These are phyloP conservation scores for Nestor notabilis DNA, from an alignment of 2,113 vertebrate genomes.

Conservation along the genomic window DNA sequence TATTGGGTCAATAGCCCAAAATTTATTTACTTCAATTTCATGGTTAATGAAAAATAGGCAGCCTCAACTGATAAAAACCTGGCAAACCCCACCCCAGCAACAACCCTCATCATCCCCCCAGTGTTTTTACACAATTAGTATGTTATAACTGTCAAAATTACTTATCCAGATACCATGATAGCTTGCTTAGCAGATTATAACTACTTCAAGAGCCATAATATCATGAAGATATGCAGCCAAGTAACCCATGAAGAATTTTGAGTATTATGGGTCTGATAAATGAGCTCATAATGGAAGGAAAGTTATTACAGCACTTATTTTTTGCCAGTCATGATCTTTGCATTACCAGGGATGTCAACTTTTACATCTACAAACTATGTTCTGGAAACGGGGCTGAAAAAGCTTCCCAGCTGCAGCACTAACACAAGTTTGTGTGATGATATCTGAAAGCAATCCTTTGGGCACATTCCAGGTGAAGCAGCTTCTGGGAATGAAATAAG, in stretches of 20 bases:
- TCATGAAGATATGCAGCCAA: not conserved
- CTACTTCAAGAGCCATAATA: not conserved
- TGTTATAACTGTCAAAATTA: not conserved
- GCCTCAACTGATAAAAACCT: not conserved
- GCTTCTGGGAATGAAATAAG: not conserved
- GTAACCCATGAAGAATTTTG: not conserved
- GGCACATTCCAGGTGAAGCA: not conserved
- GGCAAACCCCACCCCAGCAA: not conserved
- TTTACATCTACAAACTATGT: not conserved
- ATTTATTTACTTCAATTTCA: not conserved
- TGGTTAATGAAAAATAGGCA: not conserved
- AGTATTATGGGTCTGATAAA: not conserved
- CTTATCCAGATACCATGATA: not conserved
- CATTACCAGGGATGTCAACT: not conserved
- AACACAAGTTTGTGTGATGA: no score
- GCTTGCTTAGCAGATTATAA: not conserved
- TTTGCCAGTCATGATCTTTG: not conserved
- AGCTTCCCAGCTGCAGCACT: not conserved
- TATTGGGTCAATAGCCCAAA: not conserved
- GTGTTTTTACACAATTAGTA: not conserved
- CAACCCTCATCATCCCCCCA: not conserved
- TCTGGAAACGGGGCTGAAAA: not conserved
- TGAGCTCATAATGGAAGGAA: not conserved
- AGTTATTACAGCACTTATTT: not conserved
- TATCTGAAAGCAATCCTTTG: not conserved